phyloP scores from a whole-genome alignment of 2,888 invertebrate species.

The Labia minor region DNA sequence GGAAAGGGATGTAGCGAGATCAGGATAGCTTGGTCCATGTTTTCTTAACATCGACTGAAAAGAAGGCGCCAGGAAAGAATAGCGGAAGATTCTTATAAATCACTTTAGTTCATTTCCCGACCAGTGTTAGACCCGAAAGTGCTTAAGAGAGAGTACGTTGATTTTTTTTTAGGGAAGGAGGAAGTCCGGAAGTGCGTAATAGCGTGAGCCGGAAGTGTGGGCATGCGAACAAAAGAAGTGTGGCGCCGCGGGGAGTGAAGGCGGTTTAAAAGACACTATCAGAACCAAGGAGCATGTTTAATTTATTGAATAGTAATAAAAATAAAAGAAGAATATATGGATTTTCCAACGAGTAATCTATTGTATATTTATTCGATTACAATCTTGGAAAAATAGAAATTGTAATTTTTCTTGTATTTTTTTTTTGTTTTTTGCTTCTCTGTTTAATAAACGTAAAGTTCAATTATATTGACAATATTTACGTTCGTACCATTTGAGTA shows the following conservation, averaged over 20 bases:
- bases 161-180: background rate
- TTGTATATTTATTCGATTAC: no score
- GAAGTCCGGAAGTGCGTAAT: background rate
- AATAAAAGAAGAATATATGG: background rate
- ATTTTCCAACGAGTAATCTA: no score
- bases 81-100: slow-evolving; percentile 7
- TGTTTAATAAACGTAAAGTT: no score
- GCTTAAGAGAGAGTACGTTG: background rate
- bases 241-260: background rate
- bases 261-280: background rate
- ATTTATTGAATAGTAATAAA: slow-evolving; percentile 1
- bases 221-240: background rate
- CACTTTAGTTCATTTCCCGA: slow-evolving; percentile 1
- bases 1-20: background rate
- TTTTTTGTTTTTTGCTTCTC: no score
- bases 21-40: background rate
- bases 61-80: background rate
- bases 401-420: no score
- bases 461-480: no score
- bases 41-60: background rate
- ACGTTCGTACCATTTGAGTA: no score
- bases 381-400: background rate
- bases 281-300: background rate
- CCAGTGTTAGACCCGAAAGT: background rate
- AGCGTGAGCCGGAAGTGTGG: slow-evolving; percentile 13